Percentiles rank a stretch among this genome's conserved stretches.
These are phyloP conservation scores for Drosophila ohnishii DNA, from an alignment of 1,140 invertebrate genomes.

Conservation along the genomic window DNA sequence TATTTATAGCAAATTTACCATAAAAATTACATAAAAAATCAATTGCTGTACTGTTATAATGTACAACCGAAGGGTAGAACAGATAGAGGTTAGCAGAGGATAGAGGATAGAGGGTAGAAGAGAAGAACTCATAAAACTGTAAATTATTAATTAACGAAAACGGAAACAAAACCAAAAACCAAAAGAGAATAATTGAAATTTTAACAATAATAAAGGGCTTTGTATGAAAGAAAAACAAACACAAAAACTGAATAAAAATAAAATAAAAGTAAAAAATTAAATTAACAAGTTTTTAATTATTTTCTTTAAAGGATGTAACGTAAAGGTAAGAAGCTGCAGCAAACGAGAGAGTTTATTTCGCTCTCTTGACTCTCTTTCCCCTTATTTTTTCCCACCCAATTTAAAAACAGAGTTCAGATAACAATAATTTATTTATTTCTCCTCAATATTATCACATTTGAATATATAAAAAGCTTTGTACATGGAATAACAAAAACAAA, in stretches of 20 bases:
- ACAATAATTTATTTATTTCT: constrained; percentile 50
- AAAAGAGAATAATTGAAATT: constrained; percentile 63
- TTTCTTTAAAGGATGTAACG: neutral
- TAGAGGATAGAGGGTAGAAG: constrained; percentile 5
- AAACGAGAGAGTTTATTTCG: neutral
- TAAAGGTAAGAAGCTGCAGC: neutral
- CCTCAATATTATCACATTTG: constrained; percentile 29
- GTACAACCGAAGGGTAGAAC: constrained; percentile 45
- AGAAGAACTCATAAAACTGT: constrained; percentile 63
- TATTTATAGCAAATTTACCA: constrained; percentile 81
- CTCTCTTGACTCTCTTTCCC: neutral
- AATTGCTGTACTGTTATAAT: constrained; percentile 77
- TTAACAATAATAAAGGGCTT: constrained; percentile 80
- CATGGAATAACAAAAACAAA: constrained; percentile 15
- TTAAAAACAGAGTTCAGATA: neutral
- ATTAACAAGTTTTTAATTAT: neutral
- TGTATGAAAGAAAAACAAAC: constrained; percentile 68
- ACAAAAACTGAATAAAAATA: constrained; percentile 42
- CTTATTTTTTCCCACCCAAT: neutral
- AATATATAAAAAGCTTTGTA: constrained; percentile 13
- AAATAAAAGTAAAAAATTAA: constrained; percentile 46
- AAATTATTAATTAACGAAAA: constrained; percentile 70
- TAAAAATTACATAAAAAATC: constrained; percentile 64
- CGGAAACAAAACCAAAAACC: constrained; percentile 23
- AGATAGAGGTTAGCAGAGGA: constrained; percentile 3